phyloP scores from a whole-genome alignment of 2,888 invertebrate species.

The Rhopalosiphum nymphaeae region DNA sequence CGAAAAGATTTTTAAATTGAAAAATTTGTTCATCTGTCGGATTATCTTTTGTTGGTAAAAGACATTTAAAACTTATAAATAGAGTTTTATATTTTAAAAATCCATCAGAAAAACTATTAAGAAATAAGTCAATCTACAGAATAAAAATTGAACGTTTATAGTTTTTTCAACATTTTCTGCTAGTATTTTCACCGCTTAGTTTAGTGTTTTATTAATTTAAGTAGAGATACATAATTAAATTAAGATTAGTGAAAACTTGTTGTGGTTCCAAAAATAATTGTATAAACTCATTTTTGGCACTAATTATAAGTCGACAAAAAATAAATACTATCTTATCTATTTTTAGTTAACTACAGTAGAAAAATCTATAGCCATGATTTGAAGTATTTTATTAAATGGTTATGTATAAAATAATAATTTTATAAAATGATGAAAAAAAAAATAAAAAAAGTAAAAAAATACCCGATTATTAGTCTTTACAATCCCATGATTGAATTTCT shows the following conservation, averaged over 20 bases:
- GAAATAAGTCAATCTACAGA: constrained; percentile 11
- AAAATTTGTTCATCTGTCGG: constrained; percentile 17
- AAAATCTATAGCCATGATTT: not conserved
- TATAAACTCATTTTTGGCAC: not conserved
- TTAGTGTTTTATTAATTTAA: not conserved
- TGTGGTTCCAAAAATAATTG: not conserved
- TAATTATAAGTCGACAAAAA: not conserved
- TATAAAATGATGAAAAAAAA: not conserved
- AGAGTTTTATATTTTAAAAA: constrained; percentile 4
- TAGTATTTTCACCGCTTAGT: not conserved
- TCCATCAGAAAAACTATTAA: constrained; percentile 24
- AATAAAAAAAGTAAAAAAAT: not conserved
- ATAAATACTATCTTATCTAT: not conserved
- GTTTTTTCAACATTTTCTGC: not conserved
- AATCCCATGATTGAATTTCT: not conserved
- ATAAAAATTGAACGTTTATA: constrained; percentile 24
- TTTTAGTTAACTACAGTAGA: not conserved
- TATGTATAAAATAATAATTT: not conserved
- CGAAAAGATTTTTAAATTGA: constrained; percentile 19
- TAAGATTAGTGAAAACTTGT: not conserved
- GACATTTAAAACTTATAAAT: constrained; percentile 16
- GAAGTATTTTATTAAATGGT: constrained; percentile 16
- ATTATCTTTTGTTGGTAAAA: not conserved
- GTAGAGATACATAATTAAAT: not conserved
- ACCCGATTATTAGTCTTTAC: not conserved